These are phyloP conservation scores for Pristiophorus japonicus DNA, from an alignment of 2,113 vertebrate species.

Conservation along the genomic window DNA sequence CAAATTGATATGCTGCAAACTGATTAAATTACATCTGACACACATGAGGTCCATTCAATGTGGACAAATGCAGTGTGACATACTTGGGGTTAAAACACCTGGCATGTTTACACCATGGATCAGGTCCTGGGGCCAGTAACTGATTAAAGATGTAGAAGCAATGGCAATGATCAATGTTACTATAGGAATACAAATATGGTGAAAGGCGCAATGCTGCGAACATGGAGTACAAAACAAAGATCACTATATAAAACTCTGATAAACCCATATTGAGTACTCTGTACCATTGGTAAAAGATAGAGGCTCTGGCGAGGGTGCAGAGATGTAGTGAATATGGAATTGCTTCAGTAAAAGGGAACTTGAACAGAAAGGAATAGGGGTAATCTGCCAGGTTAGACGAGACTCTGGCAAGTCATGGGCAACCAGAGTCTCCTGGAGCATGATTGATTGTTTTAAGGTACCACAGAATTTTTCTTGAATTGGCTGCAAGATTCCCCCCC, in stretches of 20 bases:
- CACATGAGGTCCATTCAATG: no score
- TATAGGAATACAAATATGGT: not conserved
- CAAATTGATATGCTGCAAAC: not conserved
- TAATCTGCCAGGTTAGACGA: not conserved
- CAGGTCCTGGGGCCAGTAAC: not conserved
- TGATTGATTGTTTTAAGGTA: not conserved
- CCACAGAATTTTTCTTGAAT: not conserved
- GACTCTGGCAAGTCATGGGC: not conserved
- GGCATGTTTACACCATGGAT: not conserved
- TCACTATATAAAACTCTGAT: not conserved
- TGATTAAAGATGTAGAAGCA: not conserved
- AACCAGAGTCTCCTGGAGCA: not conserved
- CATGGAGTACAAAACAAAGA: not conserved
- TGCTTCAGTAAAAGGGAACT: not conserved
- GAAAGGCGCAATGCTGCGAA: not conserved
- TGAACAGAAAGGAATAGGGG: not conserved
- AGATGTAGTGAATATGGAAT: not conserved
- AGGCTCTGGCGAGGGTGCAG: not conserved
- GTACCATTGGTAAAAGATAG: not conserved
- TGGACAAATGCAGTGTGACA: not conserved
- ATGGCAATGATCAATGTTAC: not conserved
- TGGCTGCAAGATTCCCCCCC: not conserved
- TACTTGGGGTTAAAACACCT: not conserved
- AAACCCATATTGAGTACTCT: not conserved
- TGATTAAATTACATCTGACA: no score